These are phyloP conservation scores for Boleophthalmus pectinirostris DNA, from an alignment of 2,113 vertebrate genomes.

Conservation along the genomic window DNA sequence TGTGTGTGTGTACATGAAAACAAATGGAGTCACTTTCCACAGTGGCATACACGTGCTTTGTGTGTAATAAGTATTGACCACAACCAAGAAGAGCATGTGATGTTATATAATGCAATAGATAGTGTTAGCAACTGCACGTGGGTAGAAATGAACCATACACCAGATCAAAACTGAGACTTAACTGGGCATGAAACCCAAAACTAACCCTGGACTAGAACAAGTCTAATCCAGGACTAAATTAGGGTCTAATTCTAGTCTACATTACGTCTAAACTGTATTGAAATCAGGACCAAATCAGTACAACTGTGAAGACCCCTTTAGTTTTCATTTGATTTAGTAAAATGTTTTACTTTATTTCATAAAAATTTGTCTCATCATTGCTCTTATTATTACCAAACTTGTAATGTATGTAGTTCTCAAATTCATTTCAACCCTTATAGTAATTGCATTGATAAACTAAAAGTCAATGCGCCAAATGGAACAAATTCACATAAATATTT, in stretches of 20 bases:
- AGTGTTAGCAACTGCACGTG: not conserved
- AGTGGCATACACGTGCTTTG: not conserved
- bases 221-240: too few species aligned
- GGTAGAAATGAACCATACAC: not conserved
- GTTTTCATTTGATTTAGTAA: too few species aligned
- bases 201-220: too few species aligned
- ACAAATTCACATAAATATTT: not conserved
- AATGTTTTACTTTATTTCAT: too few species aligned
- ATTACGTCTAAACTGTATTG: too few species aligned
- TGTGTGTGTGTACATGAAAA: not conserved
- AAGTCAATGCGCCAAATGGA: not conserved
- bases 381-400: too few species aligned
- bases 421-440: too few species aligned
- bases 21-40: constrained; percentile 1
- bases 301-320: too few species aligned
- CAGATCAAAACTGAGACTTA: not conserved
- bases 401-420: too few species aligned
- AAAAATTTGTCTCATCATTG: too few species aligned
- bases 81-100: constrained; percentile 42
- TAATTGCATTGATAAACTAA: not conserved
- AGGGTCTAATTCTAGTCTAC: too few species aligned
- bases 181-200: not conserved
- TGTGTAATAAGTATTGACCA: constrained; percentile 41
- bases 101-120: constrained; percentile 44
- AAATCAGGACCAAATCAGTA: too few species aligned